A percentile compares a stretch with the other conserved stretches of the same genome.
Evolutionary conservation across 2,113 vertebrate species (phyloP).

Genomic region (Piaya cayana): DNA sequence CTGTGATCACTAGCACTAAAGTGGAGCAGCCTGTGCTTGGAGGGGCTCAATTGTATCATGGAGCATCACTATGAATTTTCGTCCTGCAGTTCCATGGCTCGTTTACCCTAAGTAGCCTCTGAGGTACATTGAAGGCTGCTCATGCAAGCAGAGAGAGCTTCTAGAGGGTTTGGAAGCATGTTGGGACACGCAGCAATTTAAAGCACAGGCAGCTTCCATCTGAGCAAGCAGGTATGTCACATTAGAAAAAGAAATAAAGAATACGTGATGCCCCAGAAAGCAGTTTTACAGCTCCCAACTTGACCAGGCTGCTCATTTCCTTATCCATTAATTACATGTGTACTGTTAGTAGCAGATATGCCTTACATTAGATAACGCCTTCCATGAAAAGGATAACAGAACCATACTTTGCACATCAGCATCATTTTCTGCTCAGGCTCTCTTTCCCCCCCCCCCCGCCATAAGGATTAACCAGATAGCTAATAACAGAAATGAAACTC

Average conservation of each 20-base stretch:
- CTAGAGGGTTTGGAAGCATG: not conserved
- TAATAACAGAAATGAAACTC: not conserved
- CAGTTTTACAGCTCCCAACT: not conserved
- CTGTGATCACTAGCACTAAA: not conserved
- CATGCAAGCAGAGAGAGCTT: not conserved
- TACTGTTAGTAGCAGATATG: not conserved
- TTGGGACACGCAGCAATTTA: not conserved
- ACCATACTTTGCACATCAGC: not conserved
- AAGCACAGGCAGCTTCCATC: not conserved
- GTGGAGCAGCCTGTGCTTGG: not conserved
- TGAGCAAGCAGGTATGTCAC: not conserved
- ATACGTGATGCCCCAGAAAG: not conserved
- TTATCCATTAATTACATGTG: not conserved
- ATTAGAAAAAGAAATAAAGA: not conserved
- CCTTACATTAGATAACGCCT: not conserved
- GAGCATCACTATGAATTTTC: not conserved
- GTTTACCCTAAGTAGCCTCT: not conserved
- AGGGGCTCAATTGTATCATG: not conserved
- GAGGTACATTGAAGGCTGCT: not conserved
- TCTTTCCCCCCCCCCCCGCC: too few species aligned
- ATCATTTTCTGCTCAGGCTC: not conserved
- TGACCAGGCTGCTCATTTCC: not conserved
- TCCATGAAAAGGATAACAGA: not conserved
- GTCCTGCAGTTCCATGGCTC: not conserved
- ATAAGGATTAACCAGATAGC: not conserved